phyloP scores from a whole-genome alignment of 2,113 vertebrate genomes.

The Datnioides undecimradiatus region DNA sequence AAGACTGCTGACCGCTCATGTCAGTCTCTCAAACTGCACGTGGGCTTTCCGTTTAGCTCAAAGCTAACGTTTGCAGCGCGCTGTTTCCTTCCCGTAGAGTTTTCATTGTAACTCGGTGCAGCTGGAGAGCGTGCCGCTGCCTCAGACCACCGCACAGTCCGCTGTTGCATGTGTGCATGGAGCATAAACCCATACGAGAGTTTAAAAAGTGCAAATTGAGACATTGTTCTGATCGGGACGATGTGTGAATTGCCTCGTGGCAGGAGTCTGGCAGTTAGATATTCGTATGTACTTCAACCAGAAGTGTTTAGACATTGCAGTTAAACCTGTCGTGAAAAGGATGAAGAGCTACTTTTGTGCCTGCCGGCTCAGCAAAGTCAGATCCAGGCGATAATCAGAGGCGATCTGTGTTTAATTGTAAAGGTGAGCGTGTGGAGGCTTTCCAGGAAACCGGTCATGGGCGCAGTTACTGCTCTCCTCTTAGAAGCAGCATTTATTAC shows the following conservation, averaged over 20 bases:
- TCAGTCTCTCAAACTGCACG: conserved; percentile 32
- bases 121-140: conserved; percentile 31
- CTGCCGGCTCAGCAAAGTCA: not conserved
- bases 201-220: conserved; percentile 14
- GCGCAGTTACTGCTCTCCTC: not conserved
- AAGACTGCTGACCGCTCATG: conserved; percentile 26
- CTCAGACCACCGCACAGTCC: not conserved
- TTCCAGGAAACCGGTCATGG: not conserved
- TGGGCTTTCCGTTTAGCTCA: conserved; percentile 49
- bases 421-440: too few species aligned
- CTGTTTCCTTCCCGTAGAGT: not conserved
- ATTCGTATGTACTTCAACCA: not conserved
- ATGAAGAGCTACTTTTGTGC: not conserved
- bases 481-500: not conserved
- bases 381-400: not conserved
- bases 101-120: conserved; percentile 29
- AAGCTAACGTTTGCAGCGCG: conserved; percentile 30
- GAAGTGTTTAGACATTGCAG: not conserved
- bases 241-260: not conserved
- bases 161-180: not conserved
- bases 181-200: not conserved
- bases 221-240: not conserved
- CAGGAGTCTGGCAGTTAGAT: not conserved
- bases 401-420: not conserved
- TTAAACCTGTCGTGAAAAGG: not conserved